A percentile compares a stretch with the other conserved stretches of the same genome.
Evolutionary conservation across 2,113 vertebrate genomes (phyloP).

Genomic region (Tor tambroides): DNA sequence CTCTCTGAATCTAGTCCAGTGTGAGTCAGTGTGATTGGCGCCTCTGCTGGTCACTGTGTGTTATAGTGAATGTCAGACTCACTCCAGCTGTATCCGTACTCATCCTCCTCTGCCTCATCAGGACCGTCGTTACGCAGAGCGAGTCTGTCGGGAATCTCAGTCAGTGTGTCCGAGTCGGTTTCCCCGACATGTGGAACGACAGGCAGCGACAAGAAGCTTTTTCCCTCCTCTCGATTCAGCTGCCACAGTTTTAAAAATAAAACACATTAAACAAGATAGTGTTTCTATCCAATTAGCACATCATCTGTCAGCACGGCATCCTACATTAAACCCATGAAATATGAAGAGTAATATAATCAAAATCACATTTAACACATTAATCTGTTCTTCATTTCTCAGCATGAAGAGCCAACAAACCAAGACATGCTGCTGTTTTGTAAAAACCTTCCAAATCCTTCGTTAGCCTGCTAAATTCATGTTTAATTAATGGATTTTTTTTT

Average conservation of each 20-base stretch:
- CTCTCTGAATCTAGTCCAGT: no score
- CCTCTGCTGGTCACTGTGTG: background rate
- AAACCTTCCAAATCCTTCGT: background rate
- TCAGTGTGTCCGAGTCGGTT: constrained; percentile 75
- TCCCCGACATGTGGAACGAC: constrained; percentile 78
- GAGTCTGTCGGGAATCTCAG: constrained; percentile 64
- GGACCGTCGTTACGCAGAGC: constrained; percentile 36
- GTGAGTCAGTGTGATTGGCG: no score
- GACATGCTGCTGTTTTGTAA: background rate
- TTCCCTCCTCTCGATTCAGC: constrained; percentile 81
- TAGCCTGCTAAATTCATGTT: background rate
- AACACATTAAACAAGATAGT: background rate
- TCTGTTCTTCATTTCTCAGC: constrained; percentile 13
- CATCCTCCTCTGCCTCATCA: constrained; percentile 84
- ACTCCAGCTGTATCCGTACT: constrained; percentile 96
- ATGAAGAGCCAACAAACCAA: background rate
- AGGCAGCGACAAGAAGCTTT: constrained; percentile 75
- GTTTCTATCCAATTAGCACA: background rate
- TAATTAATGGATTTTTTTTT: background rate
- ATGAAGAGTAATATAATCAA: constrained; percentile 1
- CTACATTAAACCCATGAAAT: background rate
- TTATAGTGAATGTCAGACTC: constrained; percentile 69
- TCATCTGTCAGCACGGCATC: background rate
- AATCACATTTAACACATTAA: background rate
- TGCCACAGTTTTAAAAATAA: constrained; percentile 58